A percentile compares a stretch with the other conserved stretches of the same genome.
Evolutionary conservation across 2,113 vertebrate genomes (phyloP).

Genomic region (Salvelinus fontinalis): DNA sequence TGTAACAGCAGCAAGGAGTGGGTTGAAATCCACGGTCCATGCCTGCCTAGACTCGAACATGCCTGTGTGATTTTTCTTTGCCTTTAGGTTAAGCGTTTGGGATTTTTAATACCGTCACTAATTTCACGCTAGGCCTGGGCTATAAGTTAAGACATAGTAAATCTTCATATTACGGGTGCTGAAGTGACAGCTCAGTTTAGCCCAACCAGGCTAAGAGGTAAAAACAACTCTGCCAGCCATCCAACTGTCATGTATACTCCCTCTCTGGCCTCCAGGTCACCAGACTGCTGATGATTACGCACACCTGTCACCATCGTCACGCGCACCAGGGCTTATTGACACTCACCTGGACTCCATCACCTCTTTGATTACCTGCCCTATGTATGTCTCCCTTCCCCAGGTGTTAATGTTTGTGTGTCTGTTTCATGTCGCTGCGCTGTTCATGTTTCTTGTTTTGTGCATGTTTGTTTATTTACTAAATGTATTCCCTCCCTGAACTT

Average conservation of each 20-base stretch:
- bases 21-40: neutral
- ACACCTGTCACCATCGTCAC: too few relatives aligned
- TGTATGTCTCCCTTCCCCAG: too few relatives aligned
- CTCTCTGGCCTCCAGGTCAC: too few relatives aligned
- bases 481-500: too few relatives aligned
- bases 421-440: too few relatives aligned
- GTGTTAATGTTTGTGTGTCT: too few relatives aligned
- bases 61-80: constrained; percentile 21
- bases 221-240: neutral
- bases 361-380: too few relatives aligned
- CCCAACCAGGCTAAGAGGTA: neutral
- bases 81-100: neutral
- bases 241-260: neutral
- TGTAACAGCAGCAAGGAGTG: neutral
- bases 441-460: too few relatives aligned
- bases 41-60: constrained; percentile 14
- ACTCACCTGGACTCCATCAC: too few relatives aligned
- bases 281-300: too few relatives aligned
- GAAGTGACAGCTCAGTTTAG: neutral
- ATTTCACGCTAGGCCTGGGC: constrained; percentile 4
- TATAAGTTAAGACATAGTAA: neutral
- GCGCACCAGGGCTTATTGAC: too few relatives aligned
- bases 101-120: constrained; percentile 15
- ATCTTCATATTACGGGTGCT: neutral
- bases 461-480: too few relatives aligned